phyloP scores from a whole-genome alignment of 2,888 invertebrate species.

The Nesidiocoris tenuis region DNA sequence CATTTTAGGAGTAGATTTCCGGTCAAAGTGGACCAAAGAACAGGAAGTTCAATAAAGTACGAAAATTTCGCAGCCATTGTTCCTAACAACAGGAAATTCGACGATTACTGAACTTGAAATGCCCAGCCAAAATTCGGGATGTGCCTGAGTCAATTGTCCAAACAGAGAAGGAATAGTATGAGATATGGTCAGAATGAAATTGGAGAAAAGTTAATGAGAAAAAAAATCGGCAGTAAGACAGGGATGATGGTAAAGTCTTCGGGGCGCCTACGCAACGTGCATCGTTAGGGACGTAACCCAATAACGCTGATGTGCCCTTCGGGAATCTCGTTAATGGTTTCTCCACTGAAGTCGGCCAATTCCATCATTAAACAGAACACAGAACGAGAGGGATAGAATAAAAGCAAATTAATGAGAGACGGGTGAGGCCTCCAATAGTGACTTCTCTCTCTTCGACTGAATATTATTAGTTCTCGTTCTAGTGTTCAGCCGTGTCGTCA shows the following conservation, averaged over 20 bases:
- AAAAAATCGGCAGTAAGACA: background rate
- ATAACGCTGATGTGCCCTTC: conserved; percentile 26
- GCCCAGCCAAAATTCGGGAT: too few species aligned
- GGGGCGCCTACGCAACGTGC: background rate
- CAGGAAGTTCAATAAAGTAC: too few species aligned
- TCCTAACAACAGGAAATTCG: too few species aligned
- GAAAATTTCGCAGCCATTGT: too few species aligned
- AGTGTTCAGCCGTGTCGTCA: background rate
- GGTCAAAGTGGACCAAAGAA: too few species aligned
- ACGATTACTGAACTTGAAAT: too few species aligned
- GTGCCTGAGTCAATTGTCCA: too few species aligned
- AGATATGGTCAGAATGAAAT: too few species aligned
- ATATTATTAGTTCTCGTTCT: background rate
- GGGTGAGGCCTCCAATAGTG: background rate
- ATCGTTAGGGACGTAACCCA: conserved; percentile 21
- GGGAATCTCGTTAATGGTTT: conserved; percentile 9
- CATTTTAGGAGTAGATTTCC: too few species aligned
- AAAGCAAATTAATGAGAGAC: background rate
- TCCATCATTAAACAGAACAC: conserved; percentile 20
- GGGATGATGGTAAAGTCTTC: background rate
- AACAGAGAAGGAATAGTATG: too few species aligned
- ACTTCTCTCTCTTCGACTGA: background rate
- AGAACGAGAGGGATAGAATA: conserved; percentile 1
- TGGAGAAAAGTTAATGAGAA: background rate
- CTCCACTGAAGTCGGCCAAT: conserved; percentile 11